Evolutionary conservation across 2,888 invertebrate species (phyloP).

Genomic region (Papilio elwesi): DNA sequence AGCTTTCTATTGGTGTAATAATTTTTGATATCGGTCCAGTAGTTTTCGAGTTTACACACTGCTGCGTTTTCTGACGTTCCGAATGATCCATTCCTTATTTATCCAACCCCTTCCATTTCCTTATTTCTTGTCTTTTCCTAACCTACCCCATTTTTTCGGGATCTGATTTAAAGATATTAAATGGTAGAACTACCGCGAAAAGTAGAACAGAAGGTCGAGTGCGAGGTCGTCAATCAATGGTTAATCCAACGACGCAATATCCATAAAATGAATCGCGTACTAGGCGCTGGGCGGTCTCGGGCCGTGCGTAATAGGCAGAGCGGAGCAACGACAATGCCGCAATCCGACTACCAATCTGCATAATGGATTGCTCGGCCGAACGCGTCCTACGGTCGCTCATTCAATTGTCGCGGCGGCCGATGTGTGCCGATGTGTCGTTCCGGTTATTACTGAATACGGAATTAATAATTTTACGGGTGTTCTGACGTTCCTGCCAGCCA

Average conservation of each 20-base stretch:
- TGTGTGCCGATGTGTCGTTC: slow-evolving; percentile 75
- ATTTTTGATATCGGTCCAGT: too few species aligned
- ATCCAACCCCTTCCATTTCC: too few species aligned
- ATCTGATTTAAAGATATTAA: too few species aligned
- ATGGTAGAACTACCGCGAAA: background rate
- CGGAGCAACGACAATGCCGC: slow-evolving; percentile 80
- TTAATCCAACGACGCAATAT: slow-evolving; percentile 76
- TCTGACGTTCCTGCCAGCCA: slow-evolving; percentile 34
- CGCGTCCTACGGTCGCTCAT: slow-evolving; percentile 79
- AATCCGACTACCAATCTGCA: slow-evolving; percentile 82
- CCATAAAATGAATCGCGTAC: slow-evolving; percentile 54
- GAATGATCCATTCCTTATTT: too few species aligned
- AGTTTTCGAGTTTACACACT: too few species aligned
- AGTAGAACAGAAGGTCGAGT: slow-evolving; percentile 12
- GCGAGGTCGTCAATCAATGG: slow-evolving; percentile 72
- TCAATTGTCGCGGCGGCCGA: slow-evolving; percentile 80
- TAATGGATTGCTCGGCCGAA: slow-evolving; percentile 82
- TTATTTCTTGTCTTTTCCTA: too few species aligned
- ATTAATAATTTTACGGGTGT: slow-evolving; percentile 72
- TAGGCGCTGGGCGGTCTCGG: slow-evolving; percentile 43
- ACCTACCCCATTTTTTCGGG: background rate
- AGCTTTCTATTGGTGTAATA: too few species aligned
- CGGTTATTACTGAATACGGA: slow-evolving; percentile 77
- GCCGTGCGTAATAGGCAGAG: slow-evolving; percentile 64
- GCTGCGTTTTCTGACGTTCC: too few species aligned